Evolutionary conservation across 2,113 vertebrate genomes (phyloP), one percentile per base, ranked within the genome.

Genomic region (Ageneiosus marmoratus): DNA sequence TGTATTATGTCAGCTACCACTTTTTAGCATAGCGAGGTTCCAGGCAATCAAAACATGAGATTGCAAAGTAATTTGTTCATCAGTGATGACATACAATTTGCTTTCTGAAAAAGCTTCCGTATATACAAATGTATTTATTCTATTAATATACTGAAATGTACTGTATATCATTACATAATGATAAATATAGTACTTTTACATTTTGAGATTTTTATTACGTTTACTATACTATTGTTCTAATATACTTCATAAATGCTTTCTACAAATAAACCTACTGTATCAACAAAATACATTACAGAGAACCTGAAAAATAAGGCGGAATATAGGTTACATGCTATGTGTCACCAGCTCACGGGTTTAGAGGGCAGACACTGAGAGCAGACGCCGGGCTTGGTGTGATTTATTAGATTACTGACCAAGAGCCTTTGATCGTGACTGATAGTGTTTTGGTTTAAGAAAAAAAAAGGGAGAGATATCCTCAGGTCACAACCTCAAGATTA

Each of bases 331-430:
- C 77, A 50, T 18, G 46, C 12, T 27, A 3, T 86, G 88, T 81
- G 88, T 80, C 87, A 89, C 88, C 88, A 85, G 83, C 83, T 88
- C 89, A 88, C 86, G 86, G 87, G 90, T 92, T 90, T 89, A 85
- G 88, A 92, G 87, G 90, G 84, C 88, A 89, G 22, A 83, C 81
- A 88, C 88, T 81, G 89, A 93, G 92, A 92, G 92, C 93, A 93
- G 92, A 84, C 89, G 90, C 88, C 79, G 73, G 77, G 63, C 60
- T 87, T 84, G 87, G 88, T 83, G 88, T 90, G 90, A 89, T 90
- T 83, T 90, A 90, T 87, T 90, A 92, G 91, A 94, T 93, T 93
- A 94, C 91, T 90, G 91, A 89, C 86, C 87, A 85, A 86, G 86
- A 80, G 84, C 86, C 87, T 89, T 89, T 90, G 89, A 85, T 83